A percentile compares a stretch with the other conserved stretches of the same genome.
These are phyloP conservation scores for Labeo rohita DNA, from an alignment of 2,113 vertebrate species.

Conservation along the genomic window DNA sequence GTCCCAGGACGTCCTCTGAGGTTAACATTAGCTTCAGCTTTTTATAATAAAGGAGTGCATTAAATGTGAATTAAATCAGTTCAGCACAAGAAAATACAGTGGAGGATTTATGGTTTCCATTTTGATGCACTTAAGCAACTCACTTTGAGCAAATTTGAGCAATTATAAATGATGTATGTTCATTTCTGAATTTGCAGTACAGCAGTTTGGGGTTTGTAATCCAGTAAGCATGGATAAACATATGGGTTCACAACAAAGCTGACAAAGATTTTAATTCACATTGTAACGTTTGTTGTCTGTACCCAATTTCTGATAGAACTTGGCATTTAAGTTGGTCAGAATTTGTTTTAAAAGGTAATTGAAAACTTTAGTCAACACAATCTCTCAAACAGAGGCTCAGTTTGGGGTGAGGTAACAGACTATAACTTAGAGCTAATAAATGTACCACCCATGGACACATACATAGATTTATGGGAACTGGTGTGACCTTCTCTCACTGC, in stretches of 20 bases:
- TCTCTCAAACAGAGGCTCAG: background rate
- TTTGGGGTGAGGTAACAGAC: background rate
- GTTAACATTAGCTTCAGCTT: background rate
- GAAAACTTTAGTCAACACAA: background rate
- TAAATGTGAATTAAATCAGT: background rate
- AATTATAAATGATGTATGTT: background rate
- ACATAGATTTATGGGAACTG: slow-evolving; percentile 14
- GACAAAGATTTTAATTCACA: slow-evolving; percentile 11
- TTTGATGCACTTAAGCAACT: background rate
- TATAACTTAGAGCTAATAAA: background rate
- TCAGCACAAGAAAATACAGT: background rate
- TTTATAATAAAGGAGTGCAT: background rate
- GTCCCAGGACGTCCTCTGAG: background rate
- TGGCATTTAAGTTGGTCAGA: background rate
- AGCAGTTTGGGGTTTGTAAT: background rate
- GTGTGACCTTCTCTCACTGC: slow-evolving; percentile 15
- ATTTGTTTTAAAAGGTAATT: background rate
- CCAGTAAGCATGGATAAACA: background rate
- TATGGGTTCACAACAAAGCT: background rate
- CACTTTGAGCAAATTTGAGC: background rate
- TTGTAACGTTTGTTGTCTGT: background rate
- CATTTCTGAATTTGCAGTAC: background rate
- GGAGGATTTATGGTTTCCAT: background rate
- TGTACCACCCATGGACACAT: background rate
- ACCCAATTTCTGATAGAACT: background rate